Percentiles rank a stretch among this genome's conserved stretches.
Evolutionary conservation across 2,888 invertebrate species (phyloP).

Genomic region (Parascotia fuliginaria): DNA sequence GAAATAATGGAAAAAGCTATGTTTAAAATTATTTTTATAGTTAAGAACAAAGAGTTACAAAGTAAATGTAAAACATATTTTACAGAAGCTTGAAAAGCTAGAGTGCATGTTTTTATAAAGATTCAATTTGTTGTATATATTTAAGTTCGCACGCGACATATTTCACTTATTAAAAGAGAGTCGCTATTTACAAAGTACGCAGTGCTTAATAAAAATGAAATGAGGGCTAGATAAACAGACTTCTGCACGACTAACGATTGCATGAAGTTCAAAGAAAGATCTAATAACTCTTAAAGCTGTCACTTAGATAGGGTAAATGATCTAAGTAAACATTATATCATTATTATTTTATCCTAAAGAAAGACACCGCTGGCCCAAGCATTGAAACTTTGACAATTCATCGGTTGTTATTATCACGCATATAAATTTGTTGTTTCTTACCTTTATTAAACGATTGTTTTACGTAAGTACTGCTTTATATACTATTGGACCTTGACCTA

Average conservation of each 20-base stretch:
- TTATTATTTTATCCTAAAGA: too few relatives aligned
- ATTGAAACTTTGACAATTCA: too few relatives aligned
- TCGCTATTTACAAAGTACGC: conserved; percentile 8
- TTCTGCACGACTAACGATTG: conserved; percentile 19
- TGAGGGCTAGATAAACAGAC: conserved; percentile 22
- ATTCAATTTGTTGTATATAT: conserved; percentile 6
- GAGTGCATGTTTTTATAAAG: conserved; percentile 6
- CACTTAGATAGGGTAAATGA: too few relatives aligned
- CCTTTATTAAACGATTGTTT: too few relatives aligned
- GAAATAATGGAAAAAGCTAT: neutral
- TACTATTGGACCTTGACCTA: conserved; percentile 9
- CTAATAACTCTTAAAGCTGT: neutral
- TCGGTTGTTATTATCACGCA: too few relatives aligned
- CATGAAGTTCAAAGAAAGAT: conserved; percentile 1
- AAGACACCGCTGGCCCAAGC: too few relatives aligned
- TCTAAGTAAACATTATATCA: too few relatives aligned
- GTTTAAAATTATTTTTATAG: neutral
- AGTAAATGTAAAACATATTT: conserved; percentile 1
- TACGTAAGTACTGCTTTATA: conserved; percentile 5
- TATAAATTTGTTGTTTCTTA: too few relatives aligned
- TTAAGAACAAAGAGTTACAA: conserved; percentile 1
- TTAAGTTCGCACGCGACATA: conserved; percentile 3
- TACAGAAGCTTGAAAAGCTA: neutral
- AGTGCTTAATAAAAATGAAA: conserved; percentile 18
- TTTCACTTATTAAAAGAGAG: conserved; percentile 14